Percentiles rank a stretch among this genome's conserved stretches.
phyloP scores from a whole-genome alignment of 2,797 vertebrate genomes.

The Paramormyrops hopkinsi region DNA sequence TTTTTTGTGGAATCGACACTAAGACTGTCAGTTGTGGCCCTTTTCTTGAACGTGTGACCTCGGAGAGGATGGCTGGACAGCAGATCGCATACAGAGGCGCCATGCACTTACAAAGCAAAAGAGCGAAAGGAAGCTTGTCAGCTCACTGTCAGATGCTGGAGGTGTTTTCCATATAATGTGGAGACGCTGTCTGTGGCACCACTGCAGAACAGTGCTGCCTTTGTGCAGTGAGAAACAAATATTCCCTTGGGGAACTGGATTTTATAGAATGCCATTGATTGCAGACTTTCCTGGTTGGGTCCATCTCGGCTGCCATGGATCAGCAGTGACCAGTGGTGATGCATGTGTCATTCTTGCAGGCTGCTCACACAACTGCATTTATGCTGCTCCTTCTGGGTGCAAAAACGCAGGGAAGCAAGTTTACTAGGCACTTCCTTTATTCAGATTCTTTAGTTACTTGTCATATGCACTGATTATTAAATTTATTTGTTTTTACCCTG shows the following conservation, averaged over 20 bases:
- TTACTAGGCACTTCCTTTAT: background rate
- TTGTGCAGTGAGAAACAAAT: background rate
- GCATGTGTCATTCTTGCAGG: background rate
- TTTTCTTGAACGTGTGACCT: background rate
- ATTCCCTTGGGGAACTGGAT: background rate
- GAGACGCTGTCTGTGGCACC: background rate
- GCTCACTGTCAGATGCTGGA: background rate
- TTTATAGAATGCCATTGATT: background rate
- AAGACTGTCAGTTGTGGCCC: background rate
- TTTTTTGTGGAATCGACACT: background rate
- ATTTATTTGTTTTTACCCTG: background rate
- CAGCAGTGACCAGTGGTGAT: background rate
- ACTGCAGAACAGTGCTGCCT: background rate
- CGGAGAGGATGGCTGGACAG: background rate
- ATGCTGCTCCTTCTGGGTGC: background rate
- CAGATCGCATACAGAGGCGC: background rate
- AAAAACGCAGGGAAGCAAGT: background rate
- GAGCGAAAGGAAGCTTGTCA: background rate
- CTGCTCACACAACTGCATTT: background rate
- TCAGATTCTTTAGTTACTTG: background rate
- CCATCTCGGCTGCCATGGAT: background rate
- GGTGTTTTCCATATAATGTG: background rate
- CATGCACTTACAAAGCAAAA: background rate
- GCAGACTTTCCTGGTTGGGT: background rate
- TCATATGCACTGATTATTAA: background rate